Conservation (phyloP, 2,113 vertebrate genomes). For the Megaleporinus macrocephalus region DNA sequence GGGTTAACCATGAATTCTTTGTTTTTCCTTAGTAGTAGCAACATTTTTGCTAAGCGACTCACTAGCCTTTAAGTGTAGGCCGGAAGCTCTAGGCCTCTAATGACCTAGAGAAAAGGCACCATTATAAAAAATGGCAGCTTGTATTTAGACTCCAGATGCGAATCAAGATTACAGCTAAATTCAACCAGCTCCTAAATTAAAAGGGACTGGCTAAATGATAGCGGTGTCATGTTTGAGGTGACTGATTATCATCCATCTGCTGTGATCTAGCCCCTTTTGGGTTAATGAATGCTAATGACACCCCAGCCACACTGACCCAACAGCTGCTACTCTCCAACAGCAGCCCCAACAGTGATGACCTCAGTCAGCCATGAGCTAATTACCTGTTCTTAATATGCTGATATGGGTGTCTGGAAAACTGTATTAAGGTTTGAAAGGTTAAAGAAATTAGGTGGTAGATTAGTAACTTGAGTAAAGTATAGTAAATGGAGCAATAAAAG, state of each 20-base stretch:
- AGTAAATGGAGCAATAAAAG: too few species aligned
- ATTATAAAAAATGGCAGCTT: too few species aligned
- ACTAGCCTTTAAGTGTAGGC: too few species aligned
- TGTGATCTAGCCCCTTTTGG: slow-evolving; percentile 8
- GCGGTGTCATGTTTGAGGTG: slow-evolving; percentile 20
- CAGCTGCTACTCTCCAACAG: slow-evolving; percentile 43
- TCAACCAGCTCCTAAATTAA: neutral
- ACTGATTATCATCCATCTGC: slow-evolving; percentile 55
- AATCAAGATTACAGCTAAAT: neutral
- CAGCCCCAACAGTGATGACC: slow-evolving; percentile 14
- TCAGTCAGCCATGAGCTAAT: slow-evolving; percentile 9
- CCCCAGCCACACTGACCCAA: slow-evolving; percentile 41
- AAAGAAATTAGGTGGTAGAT: neutral
- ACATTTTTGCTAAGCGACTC: neutral
- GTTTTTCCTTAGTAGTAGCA: neutral
- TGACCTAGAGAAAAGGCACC: too few species aligned
- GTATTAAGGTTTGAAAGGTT: neutral
- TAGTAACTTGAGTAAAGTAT: too few species aligned
- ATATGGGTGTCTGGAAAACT: neutral
- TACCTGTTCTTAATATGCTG: neutral
- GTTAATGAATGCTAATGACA: slow-evolving; percentile 48
- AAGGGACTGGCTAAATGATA: slow-evolving; percentile 12
- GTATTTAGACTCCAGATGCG: too few species aligned
- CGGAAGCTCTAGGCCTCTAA: neutral
- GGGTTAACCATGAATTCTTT: neutral